Evolutionary conservation across 2,888 invertebrate species (phyloP), one percentile per base, ranked within the genome.

Genomic region (Anoplius nigerrimus): DNA sequence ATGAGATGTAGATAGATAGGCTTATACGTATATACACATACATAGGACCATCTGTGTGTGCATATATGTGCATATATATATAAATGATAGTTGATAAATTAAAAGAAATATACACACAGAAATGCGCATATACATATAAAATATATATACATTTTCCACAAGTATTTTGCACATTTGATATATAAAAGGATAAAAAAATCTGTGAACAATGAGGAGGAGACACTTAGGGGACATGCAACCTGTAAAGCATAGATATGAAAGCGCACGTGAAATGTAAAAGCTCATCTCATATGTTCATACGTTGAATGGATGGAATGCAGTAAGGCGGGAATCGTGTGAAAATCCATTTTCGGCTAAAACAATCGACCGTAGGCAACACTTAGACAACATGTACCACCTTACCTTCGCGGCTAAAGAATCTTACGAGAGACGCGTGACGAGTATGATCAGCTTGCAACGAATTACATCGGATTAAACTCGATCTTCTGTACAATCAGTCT

Each of bases 91-190:
- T 87, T 86, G 84, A 85, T 84, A 81, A 84, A 81, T 82, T 78
- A 83, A 60, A 74, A 77, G 70, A 78, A 80, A 78, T 72, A 71
- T 79, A 78, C 69, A 74, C 68, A 66, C 59, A 81, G 74, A 72
- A 71, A 79, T 73, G 77, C 72, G 75, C 74, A 81, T 82, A 81
- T 78, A 78, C 76, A 76, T 71, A 76, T 76, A 77, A 78, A 77
- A 67, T 69, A 70, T 79, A 80, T 80, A 80, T 83, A 86, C 81
- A 82, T 88, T 88, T 88, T 88, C 85, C 87, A 87, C 87, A 77
- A 87, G 83, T 87, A 87, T 88, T 88, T 88, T 88, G 87, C 88
- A 87, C 87, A 86, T 88, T 87, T 87, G 86, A 87, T 88, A 87
- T 85, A 80, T 34, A 34, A 34, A 34, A 34, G 34, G 34, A 34